These are phyloP conservation scores for Spinibarbus caldwelli DNA, from an alignment of 2,797 vertebrate species.

Conservation along the genomic window DNA sequence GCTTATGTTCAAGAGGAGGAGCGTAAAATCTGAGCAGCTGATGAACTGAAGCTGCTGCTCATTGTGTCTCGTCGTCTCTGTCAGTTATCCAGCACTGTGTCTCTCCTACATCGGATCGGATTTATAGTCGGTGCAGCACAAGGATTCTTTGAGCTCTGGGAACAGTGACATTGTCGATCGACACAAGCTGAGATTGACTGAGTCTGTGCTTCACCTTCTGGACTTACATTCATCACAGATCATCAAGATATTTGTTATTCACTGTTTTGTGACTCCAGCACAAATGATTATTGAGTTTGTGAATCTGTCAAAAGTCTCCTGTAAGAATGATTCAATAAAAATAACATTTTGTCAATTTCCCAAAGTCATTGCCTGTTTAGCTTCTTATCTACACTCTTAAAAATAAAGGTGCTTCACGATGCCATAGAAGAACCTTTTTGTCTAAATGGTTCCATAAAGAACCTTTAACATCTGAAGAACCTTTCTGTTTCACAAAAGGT, in stretches of 20 bases:
- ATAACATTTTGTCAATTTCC: background rate
- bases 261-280: background rate
- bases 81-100: no score
- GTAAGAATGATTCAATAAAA: background rate
- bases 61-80: no score
- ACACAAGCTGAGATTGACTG: background rate
- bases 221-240: background rate
- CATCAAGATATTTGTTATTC: background rate
- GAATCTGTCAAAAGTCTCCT: background rate
- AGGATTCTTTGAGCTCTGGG: background rate
- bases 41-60: no score
- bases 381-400: no score
- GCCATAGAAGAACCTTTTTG: no score
- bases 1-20: no score
- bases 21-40: no score
- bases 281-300: background rate
- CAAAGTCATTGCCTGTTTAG: background rate
- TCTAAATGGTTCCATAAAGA: no score
- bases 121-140: background rate
- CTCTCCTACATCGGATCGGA: no score
- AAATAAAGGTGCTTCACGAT: no score
- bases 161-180: background rate
- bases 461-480: no score
- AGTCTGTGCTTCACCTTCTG: background rate
- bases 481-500: no score